Evolutionary conservation across 2,113 vertebrate genomes (phyloP).

Genomic region (Muntiacus reevesi): DNA sequence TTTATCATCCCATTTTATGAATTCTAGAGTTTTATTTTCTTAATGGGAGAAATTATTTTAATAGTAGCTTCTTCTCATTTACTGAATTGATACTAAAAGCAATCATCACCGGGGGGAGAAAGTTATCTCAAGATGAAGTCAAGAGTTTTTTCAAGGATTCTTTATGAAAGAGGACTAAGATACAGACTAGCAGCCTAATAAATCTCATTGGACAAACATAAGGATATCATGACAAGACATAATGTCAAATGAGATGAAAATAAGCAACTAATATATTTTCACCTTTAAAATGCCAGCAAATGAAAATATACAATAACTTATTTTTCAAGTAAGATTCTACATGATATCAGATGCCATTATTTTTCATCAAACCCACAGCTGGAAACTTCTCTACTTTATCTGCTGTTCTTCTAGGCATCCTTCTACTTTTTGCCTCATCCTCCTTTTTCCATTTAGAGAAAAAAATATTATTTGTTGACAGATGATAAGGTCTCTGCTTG

Average conservation of each 20-base stretch:
- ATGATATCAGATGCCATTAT: conserved; percentile 1
- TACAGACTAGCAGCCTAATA: conserved; percentile 46
- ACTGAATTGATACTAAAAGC: conserved; percentile 67
- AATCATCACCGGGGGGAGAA: conserved; percentile 57
- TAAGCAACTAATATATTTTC: conserved; percentile 15
- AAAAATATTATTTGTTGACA: neutral
- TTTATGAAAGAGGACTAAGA: conserved; percentile 55
- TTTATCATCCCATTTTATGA: conserved; percentile 53
- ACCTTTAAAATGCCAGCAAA: conserved; percentile 49
- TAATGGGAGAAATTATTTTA: conserved; percentile 60
- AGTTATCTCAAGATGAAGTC: conserved; percentile 65
- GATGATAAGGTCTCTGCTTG: conserved; percentile 24
- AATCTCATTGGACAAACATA: conserved; percentile 45
- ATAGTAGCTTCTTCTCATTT: conserved; percentile 65
- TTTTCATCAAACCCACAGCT: conserved; percentile 19
- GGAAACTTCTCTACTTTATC: conserved; percentile 9
- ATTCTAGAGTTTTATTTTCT: conserved; percentile 64
- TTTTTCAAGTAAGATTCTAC: conserved; percentile 7
- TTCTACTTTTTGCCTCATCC: conserved; percentile 5
- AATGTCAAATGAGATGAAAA: neutral
- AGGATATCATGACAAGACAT: neutral
- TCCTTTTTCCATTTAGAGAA: neutral
- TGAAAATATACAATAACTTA: conserved; percentile 17
- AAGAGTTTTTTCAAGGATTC: conserved; percentile 57
- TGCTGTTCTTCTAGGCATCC: neutral